Percentiles rank a stretch among this genome's conserved stretches.
Evolutionary conservation across 1,140 invertebrate species (phyloP).

Genomic region (Oncopodura yosiiana): DNA sequence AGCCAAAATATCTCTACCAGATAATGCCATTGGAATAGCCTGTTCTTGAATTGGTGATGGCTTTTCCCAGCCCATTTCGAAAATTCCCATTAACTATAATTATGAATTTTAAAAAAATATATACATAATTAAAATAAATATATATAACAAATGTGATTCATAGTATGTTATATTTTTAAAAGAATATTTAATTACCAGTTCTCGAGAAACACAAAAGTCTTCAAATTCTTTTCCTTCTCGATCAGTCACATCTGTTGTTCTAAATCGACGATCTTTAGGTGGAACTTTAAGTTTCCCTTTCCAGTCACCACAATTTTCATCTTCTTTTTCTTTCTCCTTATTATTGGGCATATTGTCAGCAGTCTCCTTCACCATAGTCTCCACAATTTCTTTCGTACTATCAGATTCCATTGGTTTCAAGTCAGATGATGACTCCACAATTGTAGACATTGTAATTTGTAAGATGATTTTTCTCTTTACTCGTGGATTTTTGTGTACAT

Average conservation of each 20-base stretch:
- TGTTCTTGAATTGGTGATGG: constrained; percentile 99
- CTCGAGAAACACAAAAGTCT: constrained; percentile 88
- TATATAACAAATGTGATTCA: not conserved
- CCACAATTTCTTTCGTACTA: too few species aligned
- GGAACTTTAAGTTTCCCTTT: constrained; percentile 92
- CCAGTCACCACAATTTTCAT: constrained; percentile 82
- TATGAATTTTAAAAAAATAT: too few species aligned
- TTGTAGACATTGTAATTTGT: too few species aligned
- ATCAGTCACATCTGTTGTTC: constrained; percentile 97
- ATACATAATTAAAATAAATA: constrained; percentile 40
- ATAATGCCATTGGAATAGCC: constrained; percentile 94
- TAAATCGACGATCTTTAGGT: constrained; percentile 87
- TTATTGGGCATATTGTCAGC: too few species aligned
- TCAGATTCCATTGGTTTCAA: too few species aligned
- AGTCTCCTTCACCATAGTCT: too few species aligned
- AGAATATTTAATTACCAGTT: constrained; percentile 2
- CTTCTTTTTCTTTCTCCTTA: too few species aligned
- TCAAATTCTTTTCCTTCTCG: constrained; percentile 99
- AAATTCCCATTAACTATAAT: constrained; percentile 99
- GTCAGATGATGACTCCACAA: too few species aligned
- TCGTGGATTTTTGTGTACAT: too few species aligned
- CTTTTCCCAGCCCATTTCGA: constrained; percentile 99
- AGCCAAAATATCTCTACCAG: constrained; percentile 94
- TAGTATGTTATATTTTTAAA: not conserved
- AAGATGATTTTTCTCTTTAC: too few species aligned